Conservation (phyloP, 2,113 vertebrate species). For the Rhizomys pruinosus region DNA sequence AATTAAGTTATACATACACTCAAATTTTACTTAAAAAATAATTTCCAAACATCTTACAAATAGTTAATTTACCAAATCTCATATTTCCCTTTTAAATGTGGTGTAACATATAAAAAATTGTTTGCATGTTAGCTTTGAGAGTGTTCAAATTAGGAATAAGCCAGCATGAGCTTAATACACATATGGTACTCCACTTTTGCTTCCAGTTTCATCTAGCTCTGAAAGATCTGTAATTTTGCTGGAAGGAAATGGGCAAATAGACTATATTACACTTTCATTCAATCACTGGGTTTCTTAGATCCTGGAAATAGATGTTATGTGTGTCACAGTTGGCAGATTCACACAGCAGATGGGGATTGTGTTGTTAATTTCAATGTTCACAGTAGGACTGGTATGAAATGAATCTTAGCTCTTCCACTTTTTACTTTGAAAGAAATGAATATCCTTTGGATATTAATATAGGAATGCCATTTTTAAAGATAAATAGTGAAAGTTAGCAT, state of each 20-base stretch:
- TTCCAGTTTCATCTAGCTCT: background rate
- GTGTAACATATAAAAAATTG: background rate
- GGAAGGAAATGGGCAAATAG: background rate
- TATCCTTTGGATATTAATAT: constrained; percentile 6
- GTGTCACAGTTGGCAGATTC: constrained; percentile 14
- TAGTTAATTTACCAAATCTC: background rate
- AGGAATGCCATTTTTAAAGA: background rate
- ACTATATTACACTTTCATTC: background rate
- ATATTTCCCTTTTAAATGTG: background rate
- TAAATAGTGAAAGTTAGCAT: background rate
- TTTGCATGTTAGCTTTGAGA: background rate
- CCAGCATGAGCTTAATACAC: background rate
- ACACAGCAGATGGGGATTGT: constrained; percentile 20
- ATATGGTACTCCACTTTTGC: background rate
- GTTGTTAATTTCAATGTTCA: background rate
- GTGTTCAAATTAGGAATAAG: background rate
- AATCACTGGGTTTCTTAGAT: constrained; percentile 2
- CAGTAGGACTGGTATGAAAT: background rate
- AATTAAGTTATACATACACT: background rate
- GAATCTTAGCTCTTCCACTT: background rate
- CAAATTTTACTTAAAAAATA: background rate
- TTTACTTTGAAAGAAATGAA: constrained; percentile 12
- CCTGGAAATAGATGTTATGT: constrained; percentile 23
- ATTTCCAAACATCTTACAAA: background rate
- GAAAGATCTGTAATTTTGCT: constrained; percentile 8